Percentiles rank a stretch among this genome's conserved stretches.
phyloP scores from a whole-genome alignment of 2,797 vertebrate genomes.

The Nothura maculosa region DNA sequence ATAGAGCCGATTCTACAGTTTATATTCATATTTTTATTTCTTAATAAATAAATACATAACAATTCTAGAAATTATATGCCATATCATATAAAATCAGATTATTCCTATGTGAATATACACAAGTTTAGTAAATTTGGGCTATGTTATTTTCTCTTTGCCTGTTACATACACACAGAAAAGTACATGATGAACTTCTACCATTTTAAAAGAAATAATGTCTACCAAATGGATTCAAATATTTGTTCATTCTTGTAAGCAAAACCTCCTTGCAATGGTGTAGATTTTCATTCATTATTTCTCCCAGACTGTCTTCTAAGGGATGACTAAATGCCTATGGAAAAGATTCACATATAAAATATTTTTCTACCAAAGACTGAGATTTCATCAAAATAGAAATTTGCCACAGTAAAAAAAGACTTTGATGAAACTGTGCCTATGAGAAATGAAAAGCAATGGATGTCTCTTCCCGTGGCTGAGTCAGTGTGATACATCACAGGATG shows the following conservation, averaged over 20 bases:
- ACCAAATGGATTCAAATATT: not conserved
- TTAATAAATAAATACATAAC: not conserved
- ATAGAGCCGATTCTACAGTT: not conserved
- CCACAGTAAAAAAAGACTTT: conserved; percentile 4
- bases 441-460: not conserved
- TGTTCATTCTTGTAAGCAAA: not conserved
- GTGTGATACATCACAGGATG: not conserved
- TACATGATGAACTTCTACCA: not conserved
- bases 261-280: not conserved
- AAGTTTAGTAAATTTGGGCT: not conserved
- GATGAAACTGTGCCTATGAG: not conserved
- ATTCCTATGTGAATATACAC: not conserved
- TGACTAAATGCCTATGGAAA: not conserved
- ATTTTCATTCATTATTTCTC: not conserved
- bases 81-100: not conserved
- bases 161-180: not conserved
- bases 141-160: not conserved
- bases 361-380: conserved; percentile 9
- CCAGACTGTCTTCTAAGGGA: not conserved
- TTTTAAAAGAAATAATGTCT: not conserved
- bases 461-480: not conserved
- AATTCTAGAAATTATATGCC: not conserved
- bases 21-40: not conserved
- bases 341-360: not conserved
- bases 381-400: conserved; percentile 36